A percentile compares a stretch with the other conserved stretches of the same genome.
phyloP scores from a whole-genome alignment of 2,113 vertebrate species.

The Oncorhynchus masou region DNA sequence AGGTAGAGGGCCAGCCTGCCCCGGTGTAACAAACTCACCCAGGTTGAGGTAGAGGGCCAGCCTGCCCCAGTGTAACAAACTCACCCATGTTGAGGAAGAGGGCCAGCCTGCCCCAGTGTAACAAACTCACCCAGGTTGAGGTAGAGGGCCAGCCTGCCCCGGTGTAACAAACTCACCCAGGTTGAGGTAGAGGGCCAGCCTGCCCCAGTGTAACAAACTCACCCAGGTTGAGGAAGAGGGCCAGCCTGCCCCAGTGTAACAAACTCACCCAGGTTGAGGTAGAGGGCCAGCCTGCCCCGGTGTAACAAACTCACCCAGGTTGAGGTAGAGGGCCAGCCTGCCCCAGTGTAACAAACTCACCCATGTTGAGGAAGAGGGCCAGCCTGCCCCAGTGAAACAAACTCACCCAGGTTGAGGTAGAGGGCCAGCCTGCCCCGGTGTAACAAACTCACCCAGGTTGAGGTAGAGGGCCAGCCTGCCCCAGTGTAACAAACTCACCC shows the following conservation, averaged over 20 bases:
- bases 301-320: conserved; percentile 78
- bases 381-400: conserved; percentile 75
- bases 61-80: conserved; percentile 77
- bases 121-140: conserved; percentile 85
- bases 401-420: conserved; percentile 88
- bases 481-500: conserved; percentile 75
- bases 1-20: conserved; percentile 86
- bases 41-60: conserved; percentile 88
- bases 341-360: conserved; percentile 84
- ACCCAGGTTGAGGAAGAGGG: conserved; percentile 91
- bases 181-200: conserved; percentile 85
- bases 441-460: conserved; percentile 80
- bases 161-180: conserved; percentile 83
- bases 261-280: conserved; percentile 86
- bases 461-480: conserved; percentile 86
- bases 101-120: conserved; percentile 77
- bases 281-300: conserved; percentile 83
- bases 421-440: conserved; percentile 57
- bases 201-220: conserved; percentile 71
- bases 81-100: conserved; percentile 90
- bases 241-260: conserved; percentile 82
- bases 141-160: conserved; percentile 84
- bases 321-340: conserved; percentile 86
- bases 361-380: conserved; percentile 86
- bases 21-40: conserved; percentile 75